Evolutionary conservation across 53 echinoderm and acorn worm genomes (phyloP).

Genomic region (Zoroaster sp.): DNA sequence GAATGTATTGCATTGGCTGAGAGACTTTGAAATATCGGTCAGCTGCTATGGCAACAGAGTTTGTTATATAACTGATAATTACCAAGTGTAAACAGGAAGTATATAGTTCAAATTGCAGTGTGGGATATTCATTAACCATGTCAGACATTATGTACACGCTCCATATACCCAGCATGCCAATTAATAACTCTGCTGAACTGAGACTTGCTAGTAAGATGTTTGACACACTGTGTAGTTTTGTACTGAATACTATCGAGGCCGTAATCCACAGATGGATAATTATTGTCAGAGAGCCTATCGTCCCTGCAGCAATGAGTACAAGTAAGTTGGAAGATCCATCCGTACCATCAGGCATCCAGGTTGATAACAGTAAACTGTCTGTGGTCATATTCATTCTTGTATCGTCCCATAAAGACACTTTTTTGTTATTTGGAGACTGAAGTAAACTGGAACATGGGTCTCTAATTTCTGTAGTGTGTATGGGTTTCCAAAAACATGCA

Average conservation of each 20-base stretch:
- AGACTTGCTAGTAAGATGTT: not conserved
- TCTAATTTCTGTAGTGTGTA: no score
- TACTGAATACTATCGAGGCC: not conserved
- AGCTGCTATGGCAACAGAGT: not conserved
- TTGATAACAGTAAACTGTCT: not conserved
- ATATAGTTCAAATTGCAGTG: not conserved
- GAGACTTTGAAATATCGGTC: conserved; percentile 12
- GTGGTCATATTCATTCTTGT: no score
- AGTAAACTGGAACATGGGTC: no score
- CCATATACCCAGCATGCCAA: not conserved
- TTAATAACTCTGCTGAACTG: not conserved
- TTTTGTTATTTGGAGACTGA: no score
- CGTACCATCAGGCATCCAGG: not conserved
- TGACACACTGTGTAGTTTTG: conserved; percentile 8
- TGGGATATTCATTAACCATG: not conserved
- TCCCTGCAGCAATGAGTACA: not conserved
- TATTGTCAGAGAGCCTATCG: not conserved
- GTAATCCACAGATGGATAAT: not conserved
- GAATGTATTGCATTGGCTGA: not conserved
- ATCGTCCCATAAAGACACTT: no score
- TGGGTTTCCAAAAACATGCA: no score
- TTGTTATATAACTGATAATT: not conserved
- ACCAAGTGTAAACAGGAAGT: not conserved
- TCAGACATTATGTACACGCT: no score
- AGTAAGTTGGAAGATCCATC: not conserved